These are phyloP conservation scores for Aelia acuminata DNA, from an alignment of 2,888 invertebrate species.

Conservation along the genomic window DNA sequence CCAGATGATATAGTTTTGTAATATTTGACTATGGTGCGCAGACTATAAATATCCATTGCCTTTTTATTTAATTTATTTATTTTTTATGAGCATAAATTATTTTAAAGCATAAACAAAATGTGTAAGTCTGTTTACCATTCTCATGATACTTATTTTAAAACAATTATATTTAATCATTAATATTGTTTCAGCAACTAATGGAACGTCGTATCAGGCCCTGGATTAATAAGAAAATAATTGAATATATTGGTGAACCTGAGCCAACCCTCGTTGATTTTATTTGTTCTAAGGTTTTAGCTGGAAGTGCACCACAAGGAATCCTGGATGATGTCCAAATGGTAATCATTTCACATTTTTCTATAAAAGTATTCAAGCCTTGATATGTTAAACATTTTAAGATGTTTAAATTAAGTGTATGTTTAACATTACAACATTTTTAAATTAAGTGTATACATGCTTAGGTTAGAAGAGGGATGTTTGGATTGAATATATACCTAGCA, in stretches of 20 bases:
- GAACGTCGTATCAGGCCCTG: constrained; percentile 97
- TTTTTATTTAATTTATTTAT: neutral
- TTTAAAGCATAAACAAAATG: neutral
- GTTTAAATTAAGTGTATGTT: no score
- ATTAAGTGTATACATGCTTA: no score
- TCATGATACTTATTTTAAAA: no score
- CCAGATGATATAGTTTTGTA: neutral
- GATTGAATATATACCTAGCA: neutral
- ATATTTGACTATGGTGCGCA: neutral
- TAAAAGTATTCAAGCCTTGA: neutral
- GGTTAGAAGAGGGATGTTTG: no score
- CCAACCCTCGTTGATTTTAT: constrained; percentile 99
- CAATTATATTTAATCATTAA: neutral
- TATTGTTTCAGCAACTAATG: constrained; percentile 78
- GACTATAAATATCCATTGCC: neutral
- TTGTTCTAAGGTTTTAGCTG: constrained; percentile 96
- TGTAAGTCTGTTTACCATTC: no score
- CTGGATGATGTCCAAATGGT: constrained; percentile 99
- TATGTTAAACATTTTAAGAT: no score
- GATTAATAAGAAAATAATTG: constrained; percentile 99
- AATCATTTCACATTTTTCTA: constrained; percentile 62
- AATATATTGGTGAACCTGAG: constrained; percentile 99
- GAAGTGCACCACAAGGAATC: constrained; percentile 93
- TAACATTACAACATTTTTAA: no score
- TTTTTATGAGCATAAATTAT: neutral